phyloP scores from a whole-genome alignment of 2,888 invertebrate genomes.

The Andrena chrysosceles region DNA sequence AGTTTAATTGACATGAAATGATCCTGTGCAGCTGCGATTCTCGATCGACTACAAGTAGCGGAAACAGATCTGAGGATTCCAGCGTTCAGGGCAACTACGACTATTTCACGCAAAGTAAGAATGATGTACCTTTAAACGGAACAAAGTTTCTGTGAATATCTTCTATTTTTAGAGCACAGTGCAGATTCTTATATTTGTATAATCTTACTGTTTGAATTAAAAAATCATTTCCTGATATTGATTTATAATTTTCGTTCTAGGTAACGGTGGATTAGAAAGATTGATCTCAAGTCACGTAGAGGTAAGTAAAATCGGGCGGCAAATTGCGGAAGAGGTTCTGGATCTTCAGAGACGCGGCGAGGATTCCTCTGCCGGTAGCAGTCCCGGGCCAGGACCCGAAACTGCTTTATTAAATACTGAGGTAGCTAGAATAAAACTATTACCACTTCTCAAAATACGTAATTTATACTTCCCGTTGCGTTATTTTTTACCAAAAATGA shows the following conservation, averaged over 20 bases:
- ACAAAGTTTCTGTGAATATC: background rate
- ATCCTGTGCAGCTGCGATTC: slow-evolving; percentile 84
- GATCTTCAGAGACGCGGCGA: slow-evolving; percentile 87
- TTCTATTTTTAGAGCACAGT: background rate
- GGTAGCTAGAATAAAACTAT: slow-evolving; percentile 72
- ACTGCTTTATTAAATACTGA: slow-evolving; percentile 82
- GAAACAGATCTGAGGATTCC: slow-evolving; percentile 84
- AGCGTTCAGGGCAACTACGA: slow-evolving; percentile 86
- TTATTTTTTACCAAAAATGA: too few species aligned
- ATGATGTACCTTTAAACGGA: background rate
- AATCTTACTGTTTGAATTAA: background rate
- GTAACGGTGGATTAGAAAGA: slow-evolving; percentile 88
- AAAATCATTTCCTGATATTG: slow-evolving; percentile 4
- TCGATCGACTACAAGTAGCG: slow-evolving; percentile 85
- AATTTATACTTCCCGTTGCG: background rate
- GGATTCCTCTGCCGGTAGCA: slow-evolving; percentile 85
- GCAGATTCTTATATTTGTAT: background rate
- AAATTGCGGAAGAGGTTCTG: slow-evolving; percentile 92
- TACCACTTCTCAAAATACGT: background rate
- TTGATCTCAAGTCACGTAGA: slow-evolving; percentile 92
- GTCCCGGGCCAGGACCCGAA: slow-evolving; percentile 83
- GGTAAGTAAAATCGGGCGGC: slow-evolving; percentile 93
- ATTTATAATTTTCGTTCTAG: slow-evolving; percentile 75
- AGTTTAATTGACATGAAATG: background rate
- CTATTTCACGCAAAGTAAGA: slow-evolving; percentile 87